These are phyloP conservation scores for Teleopsis dalmanni DNA, from an alignment of 1,140 invertebrate species.

Conservation along the genomic window DNA sequence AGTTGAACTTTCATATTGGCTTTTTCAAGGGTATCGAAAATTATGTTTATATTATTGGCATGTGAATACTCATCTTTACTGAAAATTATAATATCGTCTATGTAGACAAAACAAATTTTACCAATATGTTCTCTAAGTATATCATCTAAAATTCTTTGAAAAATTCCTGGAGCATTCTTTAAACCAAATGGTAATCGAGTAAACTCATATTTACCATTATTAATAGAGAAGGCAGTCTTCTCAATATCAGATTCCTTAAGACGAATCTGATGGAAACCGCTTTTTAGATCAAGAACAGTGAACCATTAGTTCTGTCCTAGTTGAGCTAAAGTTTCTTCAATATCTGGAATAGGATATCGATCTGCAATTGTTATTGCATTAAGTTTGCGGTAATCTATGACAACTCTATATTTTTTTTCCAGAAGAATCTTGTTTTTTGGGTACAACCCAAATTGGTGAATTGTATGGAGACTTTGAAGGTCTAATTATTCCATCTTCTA, in stretches of 20 bases:
- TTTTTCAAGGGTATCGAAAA: background rate
- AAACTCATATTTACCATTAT: conserved; percentile 21
- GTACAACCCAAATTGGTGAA: conserved; percentile 17
- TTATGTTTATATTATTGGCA: conserved; percentile 9
- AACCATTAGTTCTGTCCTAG: conserved; percentile 42
- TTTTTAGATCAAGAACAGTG: conserved; percentile 34
- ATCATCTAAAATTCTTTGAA: conserved; percentile 20
- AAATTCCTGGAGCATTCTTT: conserved; percentile 25
- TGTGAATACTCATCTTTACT: conserved; percentile 5
- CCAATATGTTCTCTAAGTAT: conserved; percentile 1
- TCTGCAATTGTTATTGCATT: background rate
- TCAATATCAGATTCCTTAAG: conserved; percentile 28
- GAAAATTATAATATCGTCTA: conserved; percentile 11
- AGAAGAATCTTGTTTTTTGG: conserved; percentile 12
- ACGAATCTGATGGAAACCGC: conserved; percentile 19
- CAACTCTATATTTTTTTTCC: conserved; percentile 34
- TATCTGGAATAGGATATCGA: background rate
- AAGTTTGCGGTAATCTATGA: background rate
- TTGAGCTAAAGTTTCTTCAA: conserved; percentile 36
- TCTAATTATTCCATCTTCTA: conserved; percentile 27
- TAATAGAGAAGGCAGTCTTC: conserved; percentile 44
- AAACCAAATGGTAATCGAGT: conserved; percentile 22
- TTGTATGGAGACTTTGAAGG: conserved; percentile 21
- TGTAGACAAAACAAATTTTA: conserved; percentile 11
- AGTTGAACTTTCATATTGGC: conserved; percentile 44